Conservation (phyloP, 2,888 invertebrate genomes). For the Leucophenga montana region DNA sequence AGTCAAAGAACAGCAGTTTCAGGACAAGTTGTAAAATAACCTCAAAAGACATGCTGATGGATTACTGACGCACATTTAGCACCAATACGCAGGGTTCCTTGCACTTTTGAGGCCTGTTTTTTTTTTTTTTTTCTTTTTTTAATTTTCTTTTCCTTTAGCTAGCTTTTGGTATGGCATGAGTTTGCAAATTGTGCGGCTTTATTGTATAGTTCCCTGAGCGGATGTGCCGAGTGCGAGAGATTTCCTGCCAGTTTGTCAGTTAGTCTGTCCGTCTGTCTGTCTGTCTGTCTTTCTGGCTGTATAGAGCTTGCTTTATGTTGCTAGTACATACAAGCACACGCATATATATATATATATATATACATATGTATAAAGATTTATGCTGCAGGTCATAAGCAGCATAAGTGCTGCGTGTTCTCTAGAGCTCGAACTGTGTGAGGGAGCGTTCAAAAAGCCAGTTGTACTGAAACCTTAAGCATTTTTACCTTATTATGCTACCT, state of each 20-base stretch:
- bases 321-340: too few relatives aligned
- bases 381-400: too few relatives aligned
- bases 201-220: constrained; percentile 9
- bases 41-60: constrained; percentile 14
- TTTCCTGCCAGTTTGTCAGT: constrained; percentile 10
- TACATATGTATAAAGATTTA: background rate
- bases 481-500: background rate
- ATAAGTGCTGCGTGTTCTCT: background rate
- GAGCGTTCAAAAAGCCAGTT: background rate
- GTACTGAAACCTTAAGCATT: background rate
- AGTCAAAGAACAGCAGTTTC: background rate
- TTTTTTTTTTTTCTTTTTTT: background rate
- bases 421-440: background rate
- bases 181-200: constrained; percentile 56
- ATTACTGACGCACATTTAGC: constrained; percentile 16
- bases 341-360: background rate
- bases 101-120: constrained; percentile 23
- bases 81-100: constrained; percentile 1
- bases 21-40: background rate
- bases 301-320: too few relatives aligned
- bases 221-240: constrained; percentile 18
- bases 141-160: background rate
- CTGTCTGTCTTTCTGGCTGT: background rate
- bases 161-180: constrained; percentile 49
- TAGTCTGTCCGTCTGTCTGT: too few relatives aligned